phyloP scores from a whole-genome alignment of 2,113 vertebrate genomes.

The Misgurnus anguillicaudatus region DNA sequence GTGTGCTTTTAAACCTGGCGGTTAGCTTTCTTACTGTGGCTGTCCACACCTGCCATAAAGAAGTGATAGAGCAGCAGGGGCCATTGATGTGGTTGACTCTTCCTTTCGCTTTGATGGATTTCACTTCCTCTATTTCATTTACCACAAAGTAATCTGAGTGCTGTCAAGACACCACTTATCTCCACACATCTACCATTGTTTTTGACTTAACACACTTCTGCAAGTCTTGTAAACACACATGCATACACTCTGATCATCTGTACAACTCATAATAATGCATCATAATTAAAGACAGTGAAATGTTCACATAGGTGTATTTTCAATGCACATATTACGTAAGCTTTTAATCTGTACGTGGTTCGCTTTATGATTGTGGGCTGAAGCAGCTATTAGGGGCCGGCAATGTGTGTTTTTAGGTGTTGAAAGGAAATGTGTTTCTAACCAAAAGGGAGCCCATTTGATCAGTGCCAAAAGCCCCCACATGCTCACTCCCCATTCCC shows the following conservation, averaged over 20 bases:
- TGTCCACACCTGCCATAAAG: slow-evolving; percentile 46
- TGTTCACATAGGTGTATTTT: slow-evolving; percentile 22
- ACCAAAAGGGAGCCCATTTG: slow-evolving; percentile 52
- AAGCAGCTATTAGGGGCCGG: slow-evolving; percentile 44
- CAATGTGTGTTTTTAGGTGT: slow-evolving; percentile 39
- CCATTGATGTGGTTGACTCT: slow-evolving; percentile 53
- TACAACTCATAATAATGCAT: slow-evolving; percentile 21
- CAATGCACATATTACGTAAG: slow-evolving; percentile 40
- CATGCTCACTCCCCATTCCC: slow-evolving; percentile 36
- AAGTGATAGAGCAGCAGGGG: slow-evolving; percentile 30
- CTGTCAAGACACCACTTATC: slow-evolving; percentile 48
- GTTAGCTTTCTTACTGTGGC: slow-evolving; percentile 37
- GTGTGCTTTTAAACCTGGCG: slow-evolving; percentile 21
- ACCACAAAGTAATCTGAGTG: slow-evolving; percentile 52
- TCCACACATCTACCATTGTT: slow-evolving; percentile 45
- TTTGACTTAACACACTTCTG: slow-evolving; percentile 37
- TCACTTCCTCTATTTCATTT: slow-evolving; percentile 52
- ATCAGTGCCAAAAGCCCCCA: slow-evolving; percentile 51
- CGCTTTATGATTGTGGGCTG: slow-evolving; percentile 35
- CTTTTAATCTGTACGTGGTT: background rate
- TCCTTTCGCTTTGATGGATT: slow-evolving; percentile 49
- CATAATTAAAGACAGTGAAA: slow-evolving; percentile 33
- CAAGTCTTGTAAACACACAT: background rate
- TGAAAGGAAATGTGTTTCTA: slow-evolving; percentile 51
- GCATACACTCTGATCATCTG: background rate